Base-by-base conservation (phyloP, 2,113 vertebrate genomes). In the Serilophus lunatus region DNA sequence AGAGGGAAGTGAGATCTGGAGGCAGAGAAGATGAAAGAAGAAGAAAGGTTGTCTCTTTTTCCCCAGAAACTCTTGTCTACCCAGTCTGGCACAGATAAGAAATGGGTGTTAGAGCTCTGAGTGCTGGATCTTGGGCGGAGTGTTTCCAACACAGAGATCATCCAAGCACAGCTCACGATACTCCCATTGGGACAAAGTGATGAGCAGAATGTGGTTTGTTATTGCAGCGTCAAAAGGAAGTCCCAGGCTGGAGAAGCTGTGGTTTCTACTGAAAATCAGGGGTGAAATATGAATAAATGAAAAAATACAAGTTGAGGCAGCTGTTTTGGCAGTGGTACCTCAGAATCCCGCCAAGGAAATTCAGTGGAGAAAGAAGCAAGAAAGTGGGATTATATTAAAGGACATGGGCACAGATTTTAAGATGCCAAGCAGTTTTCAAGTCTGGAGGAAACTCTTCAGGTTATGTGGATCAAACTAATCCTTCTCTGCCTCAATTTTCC, bases 201-300 rank as follows among this genome's bases (percentile, higher is more conserved):
- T 86, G 92, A 93, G 85, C 71, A 7, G 86, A 92, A 92, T 5
- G 40, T 12, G 40, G 20, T 90, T 88, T 90, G 33, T 50, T 79
- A 36, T 25, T 61, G 35, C 22, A 49, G 20, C 15, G 31, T 57
- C 75, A 72, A 63, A 80, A 93, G 57, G 61, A 72, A 91, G 77
- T 25, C 44, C 54, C 42, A 12, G 45, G n/a, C 45, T 91, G 82
- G 59, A 91, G 68, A 79, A 88, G 28, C 18, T 83, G 87, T 18
- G 31, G 59, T 74, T 96, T 92, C 82, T 50, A 25, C 78, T 9
- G 56, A 61, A 91, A 78, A 69, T 54, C 75, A 42, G n/a, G 25
- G 33, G 6, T 45, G 45, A 93, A 88, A 79, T 45, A 65, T 12
- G 61, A 90, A 92, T 64, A 44, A 71, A 63, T 35, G 53, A 68